Base-by-base conservation (phyloP, 2,888 invertebrate species). In the Lamproptera curius region DNA sequence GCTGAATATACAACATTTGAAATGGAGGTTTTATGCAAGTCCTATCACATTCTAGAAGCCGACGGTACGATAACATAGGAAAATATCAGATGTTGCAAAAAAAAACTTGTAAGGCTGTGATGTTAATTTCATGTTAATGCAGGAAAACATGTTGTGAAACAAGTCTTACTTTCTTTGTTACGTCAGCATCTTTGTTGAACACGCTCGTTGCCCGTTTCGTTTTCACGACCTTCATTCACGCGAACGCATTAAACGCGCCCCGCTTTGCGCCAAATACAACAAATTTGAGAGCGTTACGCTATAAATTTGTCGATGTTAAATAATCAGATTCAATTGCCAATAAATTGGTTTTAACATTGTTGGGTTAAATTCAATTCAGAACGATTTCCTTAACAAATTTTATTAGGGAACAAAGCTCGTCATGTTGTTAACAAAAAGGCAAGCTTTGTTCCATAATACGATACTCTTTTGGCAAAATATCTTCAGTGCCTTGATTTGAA, bases 241-340 rank as follows among this genome's bases (percentile, higher is more conserved):
- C 28, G 28, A 50, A 50, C 33, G 40, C 49, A 45, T 40, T 50
- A 50, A 50, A 44, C 40, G 16, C 41, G 34, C 9, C 16, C 23
- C 39, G 23, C 20, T 8, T 41, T 36, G 41, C 35, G 44, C 49
- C 49, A 50, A 50, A 50, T 20, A 44, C 16, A 50, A 50, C 49
- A 50, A 44, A 50, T 40, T 44, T 23, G 34, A 20, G 44, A 44
- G 36, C 20, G 44, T 11, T 36, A 31, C 15, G 33, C 40, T 16
- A 50, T 44, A 48, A 43, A 48, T 48, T 43, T 35, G 14, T 11
- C 16, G 35, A 16, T 15, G 39, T 35, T 16, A 39, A 43, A 43
- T 43, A 43, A 43, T 39, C 31, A 35, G 11, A 35, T 39, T 14
- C 16, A 42, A 17, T 28, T 13, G 31, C 4, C 36, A 36, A 41